Evolutionary conservation across 1,140 invertebrate genomes (phyloP).

Genomic region (Drosophila repletoides): DNA sequence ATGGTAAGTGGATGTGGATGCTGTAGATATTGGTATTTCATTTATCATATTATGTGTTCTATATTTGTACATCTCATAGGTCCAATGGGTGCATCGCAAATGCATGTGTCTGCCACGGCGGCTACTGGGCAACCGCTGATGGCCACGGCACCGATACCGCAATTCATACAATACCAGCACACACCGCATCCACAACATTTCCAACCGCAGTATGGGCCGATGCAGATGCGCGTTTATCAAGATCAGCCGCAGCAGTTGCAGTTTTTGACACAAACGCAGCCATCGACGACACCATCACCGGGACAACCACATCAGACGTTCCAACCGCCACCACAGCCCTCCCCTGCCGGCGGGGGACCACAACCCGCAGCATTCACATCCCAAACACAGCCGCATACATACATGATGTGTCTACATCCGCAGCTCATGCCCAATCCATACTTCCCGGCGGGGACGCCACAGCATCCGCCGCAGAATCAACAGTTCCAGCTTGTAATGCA

Average conservation of each 20-base stretch:
- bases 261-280: conserved; percentile 85
- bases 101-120: conserved; percentile 88
- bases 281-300: conserved; percentile 86
- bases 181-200: conserved; percentile 86
- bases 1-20: conserved; percentile 56
- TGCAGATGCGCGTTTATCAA: conserved; percentile 86
- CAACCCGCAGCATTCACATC: conserved; percentile 80
- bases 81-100: conserved; percentile 86
- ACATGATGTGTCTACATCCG: conserved; percentile 84
- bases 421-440: conserved; percentile 79
- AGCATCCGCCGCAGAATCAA: conserved; percentile 74
- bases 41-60: not conserved
- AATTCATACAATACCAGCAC: conserved; percentile 85
- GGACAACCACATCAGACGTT: conserved; percentile 86
- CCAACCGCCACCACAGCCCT: conserved; percentile 84
- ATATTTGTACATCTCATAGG: conserved; percentile 82
- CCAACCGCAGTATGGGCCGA: conserved; percentile 83
- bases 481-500: conserved; percentile 77
- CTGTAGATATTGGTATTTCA: not conserved
- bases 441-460: conserved; percentile 64
- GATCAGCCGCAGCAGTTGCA: conserved; percentile 85
- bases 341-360: conserved; percentile 83
- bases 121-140: conserved; percentile 93
- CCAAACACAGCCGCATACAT: conserved; percentile 68
- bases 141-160: conserved; percentile 87